Evolutionary conservation across 2,113 vertebrate genomes (phyloP).

Genomic region (Atrichornis clamosus): DNA sequence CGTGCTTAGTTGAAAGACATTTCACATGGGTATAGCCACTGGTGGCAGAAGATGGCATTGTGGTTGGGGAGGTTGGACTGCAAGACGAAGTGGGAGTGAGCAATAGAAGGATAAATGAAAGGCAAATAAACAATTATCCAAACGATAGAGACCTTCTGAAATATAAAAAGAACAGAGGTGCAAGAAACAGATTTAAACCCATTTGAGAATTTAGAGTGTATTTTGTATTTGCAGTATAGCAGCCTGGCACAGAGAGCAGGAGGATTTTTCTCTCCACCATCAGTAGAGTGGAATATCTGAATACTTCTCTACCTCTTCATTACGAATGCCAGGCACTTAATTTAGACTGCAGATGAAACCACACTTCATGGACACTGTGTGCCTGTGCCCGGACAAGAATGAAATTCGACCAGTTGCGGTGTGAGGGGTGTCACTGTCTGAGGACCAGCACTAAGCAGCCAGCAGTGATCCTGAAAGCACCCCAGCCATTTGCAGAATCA

Average conservation of each 20-base stretch:
- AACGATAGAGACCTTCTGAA: not conserved
- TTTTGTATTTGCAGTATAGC: not conserved
- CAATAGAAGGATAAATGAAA: not conserved
- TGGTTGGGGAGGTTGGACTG: fast-evolving
- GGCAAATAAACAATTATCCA: not conserved
- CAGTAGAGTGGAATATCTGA: not conserved
- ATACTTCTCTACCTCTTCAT: not conserved
- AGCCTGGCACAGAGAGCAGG: not conserved
- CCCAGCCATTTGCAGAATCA: not conserved
- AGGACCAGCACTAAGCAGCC: not conserved
- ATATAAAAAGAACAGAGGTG: not conserved
- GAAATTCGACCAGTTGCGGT: not conserved
- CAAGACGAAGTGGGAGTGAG: not conserved
- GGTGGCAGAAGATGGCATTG: not conserved
- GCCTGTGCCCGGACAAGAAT: not conserved
- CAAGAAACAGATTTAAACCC: not conserved
- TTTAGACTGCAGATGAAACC: not conserved
- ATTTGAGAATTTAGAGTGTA: not conserved
- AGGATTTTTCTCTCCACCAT: not conserved
- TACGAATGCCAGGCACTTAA: not conserved
- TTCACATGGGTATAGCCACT: not conserved
- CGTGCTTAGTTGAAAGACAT: not conserved
- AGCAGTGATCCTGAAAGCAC: not conserved
- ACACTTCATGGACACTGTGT: not conserved
- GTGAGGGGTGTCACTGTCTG: fast-evolving